These are phyloP conservation scores for Gavia stellata DNA, from an alignment of 2,113 vertebrate genomes.

Conservation along the genomic window DNA sequence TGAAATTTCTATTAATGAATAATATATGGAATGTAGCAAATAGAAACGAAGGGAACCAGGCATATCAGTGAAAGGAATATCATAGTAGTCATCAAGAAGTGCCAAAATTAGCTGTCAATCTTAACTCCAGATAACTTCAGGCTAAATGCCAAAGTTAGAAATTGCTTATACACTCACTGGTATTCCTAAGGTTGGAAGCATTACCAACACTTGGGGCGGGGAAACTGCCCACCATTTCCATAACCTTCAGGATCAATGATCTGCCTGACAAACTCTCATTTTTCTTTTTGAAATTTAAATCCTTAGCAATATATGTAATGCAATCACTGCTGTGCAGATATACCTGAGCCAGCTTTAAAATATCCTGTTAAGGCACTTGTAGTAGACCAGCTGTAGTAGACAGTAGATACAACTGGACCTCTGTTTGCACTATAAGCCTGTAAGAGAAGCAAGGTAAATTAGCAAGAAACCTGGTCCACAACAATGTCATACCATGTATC, in stretches of 20 bases:
- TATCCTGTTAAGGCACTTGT: not conserved
- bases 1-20: conserved; percentile 28
- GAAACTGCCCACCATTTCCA: not conserved
- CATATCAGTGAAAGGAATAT: not conserved
- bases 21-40: not conserved
- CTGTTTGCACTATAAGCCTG: not conserved
- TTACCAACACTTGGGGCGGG: not conserved
- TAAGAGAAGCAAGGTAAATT: not conserved
- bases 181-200: not conserved
- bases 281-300: not conserved
- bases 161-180: not conserved
- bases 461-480: not conserved
- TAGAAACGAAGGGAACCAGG: not conserved
- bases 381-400: not conserved
- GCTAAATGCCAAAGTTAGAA: not conserved
- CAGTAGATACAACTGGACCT: not conserved
- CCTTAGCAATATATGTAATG: not conserved
- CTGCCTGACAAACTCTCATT: not conserved
- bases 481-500: not conserved
- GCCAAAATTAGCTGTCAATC: not conserved
- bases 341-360: not conserved
- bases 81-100: not conserved
- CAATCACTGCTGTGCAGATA: not conserved
- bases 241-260: not conserved
- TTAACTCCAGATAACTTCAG: not conserved